Percentiles rank a stretch among this genome's conserved stretches.
Evolutionary conservation across 2,797 vertebrate genomes (phyloP).

Genomic region (Steatocranus sp.): DNA sequence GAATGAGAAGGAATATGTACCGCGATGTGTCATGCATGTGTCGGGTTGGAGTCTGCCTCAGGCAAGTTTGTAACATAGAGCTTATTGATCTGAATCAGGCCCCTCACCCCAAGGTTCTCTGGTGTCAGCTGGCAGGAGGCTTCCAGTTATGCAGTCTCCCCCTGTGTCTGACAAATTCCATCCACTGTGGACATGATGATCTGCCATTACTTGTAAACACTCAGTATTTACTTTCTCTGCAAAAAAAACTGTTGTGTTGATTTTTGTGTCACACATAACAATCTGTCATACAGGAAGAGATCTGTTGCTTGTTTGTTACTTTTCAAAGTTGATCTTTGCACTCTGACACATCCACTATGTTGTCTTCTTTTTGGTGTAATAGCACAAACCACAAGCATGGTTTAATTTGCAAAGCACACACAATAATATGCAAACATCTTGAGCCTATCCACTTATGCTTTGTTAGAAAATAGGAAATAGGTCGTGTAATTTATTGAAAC

Average conservation of each 20-base stretch:
- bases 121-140: slow-evolving; percentile 8
- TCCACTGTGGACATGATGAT: not conserved
- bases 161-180: not conserved
- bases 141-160: not conserved
- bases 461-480: not conserved
- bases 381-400: not conserved
- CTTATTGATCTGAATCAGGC: slow-evolving; percentile 15
- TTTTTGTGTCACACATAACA: not conserved
- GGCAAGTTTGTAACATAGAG: not conserved
- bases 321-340: not conserved
- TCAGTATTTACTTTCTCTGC: not conserved
- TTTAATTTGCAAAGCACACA: not conserved
- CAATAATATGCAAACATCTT: not conserved
- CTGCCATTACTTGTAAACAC: not conserved
- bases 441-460: not conserved
- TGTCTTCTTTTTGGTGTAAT: not conserved
- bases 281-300: not conserved
- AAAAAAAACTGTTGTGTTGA: not conserved
- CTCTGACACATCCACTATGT: not conserved
- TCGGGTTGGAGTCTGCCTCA: not conserved
- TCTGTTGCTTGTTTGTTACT: not conserved
- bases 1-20: not conserved
- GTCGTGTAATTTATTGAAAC: not conserved
- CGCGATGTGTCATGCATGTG: not conserved
- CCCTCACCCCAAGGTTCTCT: not conserved